Evolutionary conservation across 2,888 invertebrate genomes (phyloP).

Genomic region (Lithosia quadra): DNA sequence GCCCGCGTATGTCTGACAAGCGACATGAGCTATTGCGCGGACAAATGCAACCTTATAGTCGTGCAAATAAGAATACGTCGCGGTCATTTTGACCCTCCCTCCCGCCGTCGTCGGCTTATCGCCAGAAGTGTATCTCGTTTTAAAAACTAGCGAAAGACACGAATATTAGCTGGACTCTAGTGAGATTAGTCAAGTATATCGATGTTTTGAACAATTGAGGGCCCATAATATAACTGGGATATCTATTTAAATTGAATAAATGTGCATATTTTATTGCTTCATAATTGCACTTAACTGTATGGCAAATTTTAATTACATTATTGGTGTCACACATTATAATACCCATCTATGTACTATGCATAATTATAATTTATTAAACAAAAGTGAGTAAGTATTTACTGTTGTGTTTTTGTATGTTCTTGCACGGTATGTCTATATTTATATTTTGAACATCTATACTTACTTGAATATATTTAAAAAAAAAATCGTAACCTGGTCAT

Average conservation of each 20-base stretch:
- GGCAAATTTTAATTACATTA: conserved; percentile 21
- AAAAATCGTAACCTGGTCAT: neutral
- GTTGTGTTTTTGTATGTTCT: conserved; percentile 3
- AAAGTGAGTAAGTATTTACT: conserved; percentile 20
- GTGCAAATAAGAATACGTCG: no score
- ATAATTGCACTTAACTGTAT: conserved; percentile 29
- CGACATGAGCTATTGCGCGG: no score
- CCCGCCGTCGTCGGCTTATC: no score
- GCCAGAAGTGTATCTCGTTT: neutral
- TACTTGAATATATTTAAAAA: no score
- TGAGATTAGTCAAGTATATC: conserved; percentile 5
- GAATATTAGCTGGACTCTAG: neutral
- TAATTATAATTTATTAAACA: no score
- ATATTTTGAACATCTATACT: neutral
- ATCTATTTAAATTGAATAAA: conserved; percentile 17
- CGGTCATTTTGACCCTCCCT: no score
- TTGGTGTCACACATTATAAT: conserved; percentile 1
- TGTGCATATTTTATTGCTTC: conserved; percentile 49
- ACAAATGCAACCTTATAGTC: no score
- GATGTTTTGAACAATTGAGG: neutral
- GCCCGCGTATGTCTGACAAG: no score
- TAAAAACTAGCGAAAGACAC: neutral
- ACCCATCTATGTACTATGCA: neutral
- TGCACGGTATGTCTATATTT: neutral
- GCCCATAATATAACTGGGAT: conserved; percentile 28